Base-by-base conservation (phyloP, 2,888 invertebrate genomes). In the Lithophane leautieri region DNA sequence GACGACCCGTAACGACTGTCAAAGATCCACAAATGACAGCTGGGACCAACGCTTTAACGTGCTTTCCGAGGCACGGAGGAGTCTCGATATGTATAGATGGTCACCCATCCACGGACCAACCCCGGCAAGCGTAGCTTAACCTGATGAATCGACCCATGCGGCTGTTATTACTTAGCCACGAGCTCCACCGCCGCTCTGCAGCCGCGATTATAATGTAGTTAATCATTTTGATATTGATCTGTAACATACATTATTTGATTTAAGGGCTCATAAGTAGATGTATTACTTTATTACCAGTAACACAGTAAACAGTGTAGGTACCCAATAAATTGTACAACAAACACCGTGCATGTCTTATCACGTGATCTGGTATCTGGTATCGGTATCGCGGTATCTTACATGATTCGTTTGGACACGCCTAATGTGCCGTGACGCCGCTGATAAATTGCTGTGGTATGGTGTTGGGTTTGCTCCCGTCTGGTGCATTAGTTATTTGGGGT, bases 351-450 rank as follows among this genome's bases (percentile, higher is more conserved):
- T 84, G 85, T 65, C 84, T 83, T 89, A 89, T 89, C 89, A 83
- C 73, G 66, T 87, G 84, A 87, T 89, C 89, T 87, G 88, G 82
- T 85, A 84, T 87, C 82, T 84, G 65, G 76, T 85, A 83, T 83
- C 86, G 81, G 87, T 86, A 88, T 88, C 86, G 85, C 80, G 88
- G 87, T 90, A 88, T 89, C 90, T 88, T 89, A 90, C 89, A 90
- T 88, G 88, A 88, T 89, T 88, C 87, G 89, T 89, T 91, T 89
- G 88, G 91, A 90, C 90, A 91, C 86, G 82, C 88, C 86, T 90
- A 91, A 92, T 91, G 88, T 89, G 84, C 85, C 93, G 91, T 92
- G 91, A 91, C 93, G 90, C 86, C 83, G 78, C 89, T 93, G 92
- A 93, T 88, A 91, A 92, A 94, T 93, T 83, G 84, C 82, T 71